A percentile compares a stretch with the other conserved stretches of the same genome.
phyloP scores from a whole-genome alignment of 2,113 vertebrate genomes.

The Hassar affinis region DNA sequence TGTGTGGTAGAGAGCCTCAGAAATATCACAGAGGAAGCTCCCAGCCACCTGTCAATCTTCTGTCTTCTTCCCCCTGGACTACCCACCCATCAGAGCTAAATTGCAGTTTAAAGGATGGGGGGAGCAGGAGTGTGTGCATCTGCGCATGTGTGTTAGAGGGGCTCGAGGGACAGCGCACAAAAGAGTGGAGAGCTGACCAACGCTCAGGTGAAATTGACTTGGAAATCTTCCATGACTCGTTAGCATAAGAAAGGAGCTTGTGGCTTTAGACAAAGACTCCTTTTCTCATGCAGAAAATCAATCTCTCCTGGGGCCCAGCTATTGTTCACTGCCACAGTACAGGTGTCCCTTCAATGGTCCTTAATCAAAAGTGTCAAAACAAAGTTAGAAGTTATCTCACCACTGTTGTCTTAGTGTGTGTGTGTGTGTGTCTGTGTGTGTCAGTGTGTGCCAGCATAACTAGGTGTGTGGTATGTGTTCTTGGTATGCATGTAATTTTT shows the following conservation, averaged over 20 bases:
- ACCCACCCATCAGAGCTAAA: slow-evolving; percentile 53
- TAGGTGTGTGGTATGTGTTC: background rate
- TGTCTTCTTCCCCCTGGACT: slow-evolving; percentile 28
- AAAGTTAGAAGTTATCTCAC: slow-evolving; percentile 83
- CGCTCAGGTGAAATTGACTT: slow-evolving; percentile 98
- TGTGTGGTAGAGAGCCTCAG: slow-evolving; percentile 37
- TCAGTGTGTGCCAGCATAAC: background rate
- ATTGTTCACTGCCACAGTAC: slow-evolving; percentile 80
- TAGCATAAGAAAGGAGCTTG: slow-evolving; percentile 97
- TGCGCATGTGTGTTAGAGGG: slow-evolving; percentile 58
- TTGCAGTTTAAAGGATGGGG: slow-evolving; percentile 46
- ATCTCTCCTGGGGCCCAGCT: slow-evolving; percentile 76
- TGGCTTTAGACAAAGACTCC: slow-evolving; percentile 91
- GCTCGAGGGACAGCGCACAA: slow-evolving; percentile 87
- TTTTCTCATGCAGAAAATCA: slow-evolving; percentile 87
- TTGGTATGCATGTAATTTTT: background rate
- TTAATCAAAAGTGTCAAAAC: slow-evolving; percentile 88
- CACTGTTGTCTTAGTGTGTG: slow-evolving; percentile 54
- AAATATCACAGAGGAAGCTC: slow-evolving; percentile 51
- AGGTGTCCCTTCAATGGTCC: slow-evolving; percentile 85
- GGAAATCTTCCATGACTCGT: slow-evolving; percentile 94
- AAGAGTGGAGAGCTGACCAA: slow-evolving; percentile 89
- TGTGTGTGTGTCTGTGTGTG: background rate
- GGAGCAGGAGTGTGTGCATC: slow-evolving; percentile 29
- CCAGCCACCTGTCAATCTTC: slow-evolving; percentile 53